Evolutionary conservation across 2,888 invertebrate genomes (phyloP), one percentile per base, ranked within the genome.

Genomic region (Nyleta sp.): DNA sequence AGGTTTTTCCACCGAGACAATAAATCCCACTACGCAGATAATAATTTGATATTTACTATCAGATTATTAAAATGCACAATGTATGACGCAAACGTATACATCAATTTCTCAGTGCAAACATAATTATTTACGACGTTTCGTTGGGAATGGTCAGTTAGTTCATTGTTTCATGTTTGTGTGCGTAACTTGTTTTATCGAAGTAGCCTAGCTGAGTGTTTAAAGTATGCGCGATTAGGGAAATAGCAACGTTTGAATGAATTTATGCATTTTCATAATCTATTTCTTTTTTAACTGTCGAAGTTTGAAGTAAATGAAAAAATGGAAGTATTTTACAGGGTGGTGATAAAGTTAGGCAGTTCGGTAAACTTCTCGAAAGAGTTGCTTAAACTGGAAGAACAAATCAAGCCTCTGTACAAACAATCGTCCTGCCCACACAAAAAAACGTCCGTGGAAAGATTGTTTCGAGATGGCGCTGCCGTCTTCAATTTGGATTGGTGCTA

Each of bases 401-500:
- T 97, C 0, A 94, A 94, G 11, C 97, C 97, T 0, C 91, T 97
- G 0, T 95, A 95, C 87, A 95, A 95, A 80, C 91, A 96, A 44
- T 93, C 94, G 0, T 94, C 95, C 15, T 98, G 97, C 85, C 96
- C 96, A 0, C 97, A 95, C 88, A 97, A 97, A 88, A 92, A 96
- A 72, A 97, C 97, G 0, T 95, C 96, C 0, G 96, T 96, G 0
- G 97, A 98, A 88, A 93, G 95, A 83, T 92, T 95, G 72, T 97
- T 98, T 89, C 92, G 96, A 79, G 94, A 95, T 76, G 94, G 95
- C 75, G 94, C 94, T 7, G 95, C 95, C 0, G 94, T 97, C 84
- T 73, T 73, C 15, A 93, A 94, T 31, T 90, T 97, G 13, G 97
- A 98, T 89, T 98, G 97, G 97, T 98, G 97, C 86, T 95, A 95